These are phyloP conservation scores for Otolemur garnettii DNA, from an alignment of 2,113 vertebrate genomes.

Conservation along the genomic window DNA sequence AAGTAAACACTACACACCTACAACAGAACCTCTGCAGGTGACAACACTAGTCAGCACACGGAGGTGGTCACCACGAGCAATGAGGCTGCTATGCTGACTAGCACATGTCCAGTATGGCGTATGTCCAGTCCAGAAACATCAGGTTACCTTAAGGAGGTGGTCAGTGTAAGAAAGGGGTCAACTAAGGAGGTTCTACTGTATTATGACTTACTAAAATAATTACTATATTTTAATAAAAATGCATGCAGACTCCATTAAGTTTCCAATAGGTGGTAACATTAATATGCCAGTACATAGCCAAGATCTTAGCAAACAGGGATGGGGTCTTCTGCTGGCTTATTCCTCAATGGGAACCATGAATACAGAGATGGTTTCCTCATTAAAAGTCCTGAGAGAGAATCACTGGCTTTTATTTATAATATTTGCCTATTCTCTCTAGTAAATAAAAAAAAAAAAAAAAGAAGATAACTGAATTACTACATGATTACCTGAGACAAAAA, in stretches of 20 bases:
- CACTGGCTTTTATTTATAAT: neutral
- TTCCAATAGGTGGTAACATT: neutral
- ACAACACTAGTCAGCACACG: no score
- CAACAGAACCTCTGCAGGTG: no score
- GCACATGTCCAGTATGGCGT: no score
- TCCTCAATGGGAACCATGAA: neutral
- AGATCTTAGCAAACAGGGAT: neutral
- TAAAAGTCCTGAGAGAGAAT: neutral
- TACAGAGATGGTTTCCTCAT: neutral
- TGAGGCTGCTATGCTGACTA: no score
- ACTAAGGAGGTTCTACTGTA: no score
- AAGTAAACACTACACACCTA: neutral
- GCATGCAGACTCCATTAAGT: neutral
- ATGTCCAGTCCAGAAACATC: no score
- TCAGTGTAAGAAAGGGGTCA: no score
- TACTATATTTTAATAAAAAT: constrained; percentile 45
- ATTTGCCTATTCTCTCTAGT: neutral
- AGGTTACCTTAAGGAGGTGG: no score
- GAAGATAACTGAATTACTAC: neutral
- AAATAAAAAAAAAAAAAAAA: constrained; percentile 34
- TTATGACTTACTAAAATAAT: constrained; percentile 47
- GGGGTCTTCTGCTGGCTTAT: neutral
- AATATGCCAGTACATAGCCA: neutral
- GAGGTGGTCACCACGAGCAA: no score
- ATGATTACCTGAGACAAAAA: neutral